Evolutionary conservation across 1,140 invertebrate genomes (phyloP).

Genomic region (Scaptodrosophila lebanonensis): DNA sequence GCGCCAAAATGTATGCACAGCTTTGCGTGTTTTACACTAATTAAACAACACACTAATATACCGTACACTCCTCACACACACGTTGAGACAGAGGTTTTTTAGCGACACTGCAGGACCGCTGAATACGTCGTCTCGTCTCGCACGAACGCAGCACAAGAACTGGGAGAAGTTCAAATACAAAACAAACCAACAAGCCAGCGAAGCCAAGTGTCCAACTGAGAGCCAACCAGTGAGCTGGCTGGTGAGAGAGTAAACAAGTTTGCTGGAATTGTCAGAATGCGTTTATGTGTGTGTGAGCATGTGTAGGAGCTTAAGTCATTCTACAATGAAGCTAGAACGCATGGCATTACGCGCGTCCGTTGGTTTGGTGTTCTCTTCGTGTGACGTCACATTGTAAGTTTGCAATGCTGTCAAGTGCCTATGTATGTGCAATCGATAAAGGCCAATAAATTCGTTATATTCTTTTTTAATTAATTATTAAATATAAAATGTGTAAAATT

Average conservation of each 20-base stretch:
- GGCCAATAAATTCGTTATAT: too few species aligned
- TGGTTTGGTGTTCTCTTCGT: too few species aligned
- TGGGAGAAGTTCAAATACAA: conserved; percentile 70
- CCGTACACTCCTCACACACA: conserved; percentile 6
- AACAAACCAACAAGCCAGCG: conserved; percentile 62
- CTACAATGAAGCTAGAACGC: too few species aligned
- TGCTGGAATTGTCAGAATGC: conserved; percentile 43
- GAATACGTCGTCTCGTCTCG: conserved; percentile 33
- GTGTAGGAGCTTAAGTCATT: conserved; percentile 21
- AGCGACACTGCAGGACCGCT: conserved; percentile 58
- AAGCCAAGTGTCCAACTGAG: conserved; percentile 17
- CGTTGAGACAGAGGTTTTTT: conserved; percentile 7
- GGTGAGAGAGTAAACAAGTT: conserved; percentile 55
- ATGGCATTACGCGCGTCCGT: background rate
- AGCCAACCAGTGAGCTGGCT: conserved; percentile 19
- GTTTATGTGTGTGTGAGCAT: conserved; percentile 9
- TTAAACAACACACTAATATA: conserved; percentile 45
- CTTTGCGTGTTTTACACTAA: conserved; percentile 55
- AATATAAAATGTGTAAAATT: too few species aligned
- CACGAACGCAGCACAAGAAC: conserved; percentile 64
- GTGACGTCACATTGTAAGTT: too few species aligned
- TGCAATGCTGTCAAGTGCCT: too few species aligned
- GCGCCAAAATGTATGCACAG: conserved; percentile 63
- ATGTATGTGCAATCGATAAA: too few species aligned
- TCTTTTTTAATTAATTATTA: too few species aligned